Percentiles rank a stretch among this genome's conserved stretches.
phyloP scores from a whole-genome alignment of 1,140 invertebrate species.

The Acromyrmex charruanus region DNA sequence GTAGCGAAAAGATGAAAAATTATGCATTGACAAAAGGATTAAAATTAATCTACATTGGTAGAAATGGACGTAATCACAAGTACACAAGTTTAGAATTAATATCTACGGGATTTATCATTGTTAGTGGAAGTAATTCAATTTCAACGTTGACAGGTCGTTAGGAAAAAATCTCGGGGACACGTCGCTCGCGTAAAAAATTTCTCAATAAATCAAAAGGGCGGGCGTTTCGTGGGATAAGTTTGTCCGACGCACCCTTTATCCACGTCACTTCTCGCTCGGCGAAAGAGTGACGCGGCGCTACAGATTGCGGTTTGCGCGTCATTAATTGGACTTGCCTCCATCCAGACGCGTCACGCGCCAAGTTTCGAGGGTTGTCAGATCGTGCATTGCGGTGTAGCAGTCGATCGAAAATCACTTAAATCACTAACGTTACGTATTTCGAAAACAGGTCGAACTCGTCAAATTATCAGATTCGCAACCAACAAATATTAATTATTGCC shows the following conservation, averaged over 20 bases:
- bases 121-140: slow-evolving; percentile 18
- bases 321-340: slow-evolving; percentile 63
- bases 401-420: slow-evolving; percentile 43
- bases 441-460: slow-evolving; percentile 10
- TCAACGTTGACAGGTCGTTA: slow-evolving; percentile 10
- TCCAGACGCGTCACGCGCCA: slow-evolving; percentile 27
- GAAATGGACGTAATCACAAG: neutral
- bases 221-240: slow-evolving; percentile 37
- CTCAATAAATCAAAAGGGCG: slow-evolving; percentile 36
- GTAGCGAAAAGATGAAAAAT: too few species aligned
- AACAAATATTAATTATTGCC: slow-evolving; percentile 25
- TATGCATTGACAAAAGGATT: too few species aligned
- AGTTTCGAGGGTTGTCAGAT: slow-evolving; percentile 57
- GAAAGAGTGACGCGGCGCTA: slow-evolving; percentile 39
- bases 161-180: slow-evolving; percentile 17
- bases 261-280: slow-evolving; percentile 43
- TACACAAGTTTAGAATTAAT: slow-evolving; percentile 10
- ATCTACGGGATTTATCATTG: neutral
- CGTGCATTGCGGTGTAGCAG: neutral
- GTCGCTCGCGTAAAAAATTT: slow-evolving; percentile 1
- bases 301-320: slow-evolving; percentile 63
- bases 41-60: too few species aligned
- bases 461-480: slow-evolving; percentile 1
- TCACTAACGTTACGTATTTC: neutral
- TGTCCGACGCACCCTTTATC: slow-evolving; percentile 53